phyloP scores from a whole-genome alignment of 2,888 invertebrate genomes.

The Trilocha varians region DNA sequence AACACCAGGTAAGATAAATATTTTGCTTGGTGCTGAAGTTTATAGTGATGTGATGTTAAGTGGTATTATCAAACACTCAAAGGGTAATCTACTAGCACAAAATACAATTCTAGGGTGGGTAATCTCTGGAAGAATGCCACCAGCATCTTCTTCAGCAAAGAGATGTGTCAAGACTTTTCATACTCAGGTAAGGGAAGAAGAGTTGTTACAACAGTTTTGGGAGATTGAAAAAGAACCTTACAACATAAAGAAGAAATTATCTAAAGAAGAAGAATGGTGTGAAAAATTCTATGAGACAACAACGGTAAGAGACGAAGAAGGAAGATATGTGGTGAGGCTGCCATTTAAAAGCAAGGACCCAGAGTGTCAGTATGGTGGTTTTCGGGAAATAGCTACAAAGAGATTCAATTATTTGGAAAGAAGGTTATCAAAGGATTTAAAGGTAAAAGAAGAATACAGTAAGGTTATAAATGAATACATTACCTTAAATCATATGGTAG shows the following conservation, averaged over 20 bases:
- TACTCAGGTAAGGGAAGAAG: too few relatives aligned
- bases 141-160: too few relatives aligned
- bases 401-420: too few relatives aligned
- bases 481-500: conserved; percentile 14
- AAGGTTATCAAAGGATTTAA: conserved; percentile 9
- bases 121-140: conserved; percentile 11
- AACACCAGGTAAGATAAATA: conserved; percentile 2
- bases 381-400: too few relatives aligned
- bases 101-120: conserved; percentile 15
- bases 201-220: conserved; percentile 12
- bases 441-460: conserved; percentile 12
- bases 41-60: conserved; percentile 12
- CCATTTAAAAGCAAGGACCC: too few relatives aligned
- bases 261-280: conserved; percentile 9
- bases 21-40: conserved; percentile 10
- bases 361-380: too few relatives aligned
- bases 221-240: conserved; percentile 11
- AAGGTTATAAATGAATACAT: conserved; percentile 19
- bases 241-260: conserved; percentile 5
- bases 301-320: neutral
- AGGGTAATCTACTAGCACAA: conserved; percentile 10
- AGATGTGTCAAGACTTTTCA: too few relatives aligned
- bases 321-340: too few relatives aligned
- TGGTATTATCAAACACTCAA: conserved; percentile 6
- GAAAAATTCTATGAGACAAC: conserved; percentile 3